phyloP scores from a whole-genome alignment of 1,140 invertebrate genomes.

The Eueides isabella region DNA sequence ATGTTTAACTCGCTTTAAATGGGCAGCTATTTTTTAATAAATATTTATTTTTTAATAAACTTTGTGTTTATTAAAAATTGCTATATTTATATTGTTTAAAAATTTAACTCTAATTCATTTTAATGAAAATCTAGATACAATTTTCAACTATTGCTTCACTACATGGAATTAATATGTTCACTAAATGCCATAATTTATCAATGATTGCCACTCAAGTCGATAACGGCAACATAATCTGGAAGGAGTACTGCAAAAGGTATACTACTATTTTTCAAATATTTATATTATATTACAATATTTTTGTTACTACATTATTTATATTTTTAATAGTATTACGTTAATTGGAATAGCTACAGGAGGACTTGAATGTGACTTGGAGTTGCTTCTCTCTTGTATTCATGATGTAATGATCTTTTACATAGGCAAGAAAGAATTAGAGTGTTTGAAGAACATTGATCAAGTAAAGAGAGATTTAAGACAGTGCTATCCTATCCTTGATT shows the following conservation, averaged over 20 bases:
- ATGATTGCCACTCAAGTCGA: conserved; percentile 84
- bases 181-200: conserved; percentile 84
- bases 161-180: conserved; percentile 89
- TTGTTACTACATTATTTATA: background rate
- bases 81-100: conserved; percentile 1
- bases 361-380: conserved; percentile 84
- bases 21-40: background rate
- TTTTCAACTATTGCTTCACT: conserved; percentile 87
- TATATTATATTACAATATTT: background rate
- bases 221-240: conserved; percentile 86
- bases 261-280: conserved; percentile 27
- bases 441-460: conserved; percentile 89
- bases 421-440: conserved; percentile 89
- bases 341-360: conserved; percentile 87
- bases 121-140: conserved; percentile 80
- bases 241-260: conserved; percentile 85
- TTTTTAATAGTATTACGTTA: conserved; percentile 83
- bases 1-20: background rate
- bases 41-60: background rate
- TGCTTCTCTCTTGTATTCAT: conserved; percentile 88
- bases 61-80: background rate
- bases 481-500: conserved; percentile 88
- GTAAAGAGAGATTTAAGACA: conserved; percentile 90
- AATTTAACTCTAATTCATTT: conserved; percentile 15
- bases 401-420: conserved; percentile 89